Evolutionary conservation across 2,797 vertebrate genomes (phyloP).

Genomic region (Esox lucius): DNA sequence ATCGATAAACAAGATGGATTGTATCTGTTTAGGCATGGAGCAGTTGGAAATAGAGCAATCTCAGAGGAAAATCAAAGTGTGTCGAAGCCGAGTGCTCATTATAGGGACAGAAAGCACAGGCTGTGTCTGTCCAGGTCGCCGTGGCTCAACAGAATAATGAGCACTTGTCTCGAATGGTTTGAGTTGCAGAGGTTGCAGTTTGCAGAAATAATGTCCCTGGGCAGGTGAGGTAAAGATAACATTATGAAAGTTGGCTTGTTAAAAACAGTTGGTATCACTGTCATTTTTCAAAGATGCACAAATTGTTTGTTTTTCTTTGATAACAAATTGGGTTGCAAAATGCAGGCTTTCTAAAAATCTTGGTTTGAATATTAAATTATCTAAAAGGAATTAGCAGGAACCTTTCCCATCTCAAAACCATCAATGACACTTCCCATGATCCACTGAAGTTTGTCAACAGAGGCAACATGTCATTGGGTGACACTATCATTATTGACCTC

Average conservation of each 20-base stretch:
- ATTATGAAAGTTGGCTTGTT: neutral
- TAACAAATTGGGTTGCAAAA: neutral
- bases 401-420: too few relatives aligned
- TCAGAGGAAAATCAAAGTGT: conserved; percentile 18
- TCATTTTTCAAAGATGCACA: neutral
- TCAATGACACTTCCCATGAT: too few relatives aligned
- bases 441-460: too few relatives aligned
- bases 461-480: too few relatives aligned
- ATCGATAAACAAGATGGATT: conserved; percentile 30
- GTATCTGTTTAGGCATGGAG: conserved; percentile 21
- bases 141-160: conserved; percentile 7
- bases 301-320: neutral
- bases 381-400: too few relatives aligned
- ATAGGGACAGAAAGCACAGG: neutral
- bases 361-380: too few relatives aligned
- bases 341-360: too few relatives aligned
- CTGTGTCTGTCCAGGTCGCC: neutral
- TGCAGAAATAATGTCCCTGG: neutral
- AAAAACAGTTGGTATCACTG: neutral
- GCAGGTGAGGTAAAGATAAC: neutral
- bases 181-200: neutral
- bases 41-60: conserved; percentile 21
- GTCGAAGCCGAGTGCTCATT: conserved; percentile 7
- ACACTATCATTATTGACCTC: too few relatives aligned
- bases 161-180: conserved; percentile 2